Percentiles rank a stretch among this genome's conserved stretches.
phyloP scores from a whole-genome alignment of 2,797 vertebrate genomes.

The Myotis findleyi region DNA sequence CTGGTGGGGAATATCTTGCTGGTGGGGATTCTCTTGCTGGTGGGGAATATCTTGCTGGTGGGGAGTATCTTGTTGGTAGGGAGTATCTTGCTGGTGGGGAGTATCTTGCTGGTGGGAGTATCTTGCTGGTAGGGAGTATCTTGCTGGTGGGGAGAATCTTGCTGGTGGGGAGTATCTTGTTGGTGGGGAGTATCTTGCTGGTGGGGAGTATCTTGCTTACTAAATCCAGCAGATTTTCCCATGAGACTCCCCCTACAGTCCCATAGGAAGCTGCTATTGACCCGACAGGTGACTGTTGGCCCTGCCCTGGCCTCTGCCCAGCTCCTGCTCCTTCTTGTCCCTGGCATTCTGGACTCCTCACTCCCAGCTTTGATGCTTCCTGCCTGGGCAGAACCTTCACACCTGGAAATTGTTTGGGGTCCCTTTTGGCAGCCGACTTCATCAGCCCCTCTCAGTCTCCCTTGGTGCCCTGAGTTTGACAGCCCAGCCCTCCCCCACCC shows the following conservation, averaged over 20 bases:
- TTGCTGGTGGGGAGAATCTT: background rate
- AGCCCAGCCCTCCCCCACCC: no score
- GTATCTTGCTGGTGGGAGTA: no score
- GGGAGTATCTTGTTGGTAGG: background rate
- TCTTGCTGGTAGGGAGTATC: background rate
- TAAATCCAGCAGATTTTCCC: background rate
- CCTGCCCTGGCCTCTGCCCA: background rate
- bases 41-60: background rate
- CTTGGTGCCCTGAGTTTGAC: background rate
- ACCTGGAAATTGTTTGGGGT: background rate
- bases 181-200: no score
- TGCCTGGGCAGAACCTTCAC: background rate
- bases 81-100: background rate
- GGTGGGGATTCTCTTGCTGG: background rate
- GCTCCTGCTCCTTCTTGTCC: background rate
- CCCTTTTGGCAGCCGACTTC: background rate
- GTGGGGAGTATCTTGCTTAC: no score
- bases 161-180: no score
- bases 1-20: background rate
- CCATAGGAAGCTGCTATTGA: background rate
- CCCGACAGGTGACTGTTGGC: no score
- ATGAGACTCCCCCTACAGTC: no score
- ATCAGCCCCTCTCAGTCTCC: background rate
- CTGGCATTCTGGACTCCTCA: background rate
- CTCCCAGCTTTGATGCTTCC: background rate